Evolutionary conservation across 2,113 vertebrate species (phyloP).

Genomic region (Pandion haliaetus): DNA sequence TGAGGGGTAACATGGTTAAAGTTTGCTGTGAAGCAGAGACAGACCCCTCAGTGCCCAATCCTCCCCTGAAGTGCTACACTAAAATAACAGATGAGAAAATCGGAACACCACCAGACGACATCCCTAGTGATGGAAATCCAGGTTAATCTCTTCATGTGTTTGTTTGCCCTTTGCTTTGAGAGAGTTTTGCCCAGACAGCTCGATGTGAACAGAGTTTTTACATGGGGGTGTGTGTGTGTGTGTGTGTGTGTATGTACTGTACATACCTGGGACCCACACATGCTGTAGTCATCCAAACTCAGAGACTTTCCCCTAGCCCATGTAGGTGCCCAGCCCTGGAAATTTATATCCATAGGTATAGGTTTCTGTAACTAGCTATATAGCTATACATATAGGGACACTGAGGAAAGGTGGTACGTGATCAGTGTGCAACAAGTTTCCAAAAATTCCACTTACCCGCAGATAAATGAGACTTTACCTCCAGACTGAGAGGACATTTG

Average conservation of each 20-base stretch:
- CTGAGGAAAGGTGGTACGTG: neutral
- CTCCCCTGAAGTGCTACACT: fast-evolving
- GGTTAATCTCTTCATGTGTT: neutral
- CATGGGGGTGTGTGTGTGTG: fast-evolving
- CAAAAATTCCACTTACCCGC: neutral
- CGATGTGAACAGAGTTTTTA: neutral
- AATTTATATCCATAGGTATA: neutral
- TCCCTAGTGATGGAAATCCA: fast-evolving
- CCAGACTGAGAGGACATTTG: neutral
- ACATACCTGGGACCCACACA: neutral
- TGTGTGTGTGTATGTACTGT: neutral
- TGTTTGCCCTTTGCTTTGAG: neutral
- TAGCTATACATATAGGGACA: neutral
- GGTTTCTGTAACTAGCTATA: neutral
- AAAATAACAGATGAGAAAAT: fast-evolving
- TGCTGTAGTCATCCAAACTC: neutral
- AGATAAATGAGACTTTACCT: neutral
- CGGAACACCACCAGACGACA: fast-evolving
- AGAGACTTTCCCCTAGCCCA: neutral
- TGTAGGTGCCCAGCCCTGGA: neutral
- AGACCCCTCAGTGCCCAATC: fast-evolving
- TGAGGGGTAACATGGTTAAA: fast-evolving
- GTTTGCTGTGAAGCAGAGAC: neutral
- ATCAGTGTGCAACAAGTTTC: neutral
- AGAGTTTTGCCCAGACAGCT: neutral